Base-by-base conservation (phyloP, 2,888 invertebrate species). In the Metellina segmentata region DNA sequence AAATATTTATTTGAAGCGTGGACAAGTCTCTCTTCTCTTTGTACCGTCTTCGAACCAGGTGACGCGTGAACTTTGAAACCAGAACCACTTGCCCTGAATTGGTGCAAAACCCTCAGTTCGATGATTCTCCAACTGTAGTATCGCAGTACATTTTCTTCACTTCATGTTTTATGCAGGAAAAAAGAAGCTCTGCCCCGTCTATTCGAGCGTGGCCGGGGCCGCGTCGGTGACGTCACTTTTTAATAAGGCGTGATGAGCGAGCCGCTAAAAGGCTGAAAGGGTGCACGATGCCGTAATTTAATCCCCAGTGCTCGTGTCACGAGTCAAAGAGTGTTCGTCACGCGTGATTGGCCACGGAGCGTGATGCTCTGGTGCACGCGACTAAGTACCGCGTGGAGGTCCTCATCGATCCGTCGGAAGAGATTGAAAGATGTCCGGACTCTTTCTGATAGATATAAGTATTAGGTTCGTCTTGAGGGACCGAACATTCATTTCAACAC, bases 241-340 rank as follows among this genome's bases (percentile, higher is more conserved):
- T 34, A 34, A 61, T 11, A 5, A 7, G 61, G 61, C 11, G 61
- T 61, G 11, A 61, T 16, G 16, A 16, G 61, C 13, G 61, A 16
- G 61, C 61, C 61, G 61, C 61, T 61, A 61, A 34, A 34, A 34
- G 34, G 34, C 34, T 34, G 34, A 34, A 34, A 34, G 34, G 34
- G 34, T 34, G 34, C 34, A 34, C 34, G 34, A 34, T 34, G 34
- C 34, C 34, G 34, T 34, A 34, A 34, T 34, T 34, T 61, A 61
- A 61, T 61, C 61, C 34, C 34, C 34, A 34, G 34, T 34, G n/a
- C 72, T 19, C 77, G 77, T 49, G 77, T 77, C 77, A 51, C 49
- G 49, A 77, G 51, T 77, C 51, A 19, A 74, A 74, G 74, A 19
- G 74, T n/a, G n/a, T 20, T 19, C 20, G 74, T 74, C 74, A 34